phyloP scores from a whole-genome alignment of 2,888 invertebrate species.

The Hirudinaria manillensis region DNA sequence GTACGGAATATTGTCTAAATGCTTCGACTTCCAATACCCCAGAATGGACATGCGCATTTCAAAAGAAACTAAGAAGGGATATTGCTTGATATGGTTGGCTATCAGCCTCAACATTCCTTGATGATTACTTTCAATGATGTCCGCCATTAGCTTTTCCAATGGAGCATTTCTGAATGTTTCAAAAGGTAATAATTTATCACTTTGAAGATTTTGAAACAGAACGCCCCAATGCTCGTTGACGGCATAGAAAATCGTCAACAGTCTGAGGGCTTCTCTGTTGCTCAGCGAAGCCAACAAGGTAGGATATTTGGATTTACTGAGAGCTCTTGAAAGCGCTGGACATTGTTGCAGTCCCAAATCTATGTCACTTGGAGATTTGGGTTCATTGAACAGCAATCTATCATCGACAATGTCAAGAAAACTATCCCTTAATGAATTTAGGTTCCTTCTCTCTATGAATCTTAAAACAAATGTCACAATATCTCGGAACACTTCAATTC shows the following conservation, averaged over 20 bases:
- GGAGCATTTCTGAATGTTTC: conserved; percentile 58
- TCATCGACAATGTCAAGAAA: no score
- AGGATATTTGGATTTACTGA: no score
- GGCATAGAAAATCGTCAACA: conserved; percentile 82
- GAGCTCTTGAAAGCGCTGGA: no score
- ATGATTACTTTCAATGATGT: no score
- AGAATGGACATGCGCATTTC: conserved; percentile 86
- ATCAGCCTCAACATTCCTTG: conserved; percentile 73
- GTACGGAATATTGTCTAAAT: conserved; percentile 81
- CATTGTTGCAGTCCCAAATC: no score
- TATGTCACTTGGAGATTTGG: no score
- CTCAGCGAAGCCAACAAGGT: conserved; percentile 49
- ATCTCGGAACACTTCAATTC: no score
- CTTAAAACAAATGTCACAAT: no score
- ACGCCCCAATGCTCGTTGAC: conserved; percentile 86
- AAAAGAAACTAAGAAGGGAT: conserved; percentile 93
- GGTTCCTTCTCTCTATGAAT: no score
- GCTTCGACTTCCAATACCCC: conserved; percentile 74
- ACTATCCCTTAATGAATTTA: no score
- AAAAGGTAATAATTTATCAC: conserved; percentile 62
- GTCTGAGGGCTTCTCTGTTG: conserved; percentile 78
- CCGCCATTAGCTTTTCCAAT: no score
- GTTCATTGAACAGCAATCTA: no score
- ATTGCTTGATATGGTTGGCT: conserved; percentile 76
- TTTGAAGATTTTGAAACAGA: conserved; percentile 61